These are phyloP conservation scores for Azemiops feae DNA, from an alignment of 2,113 vertebrate species.

Conservation along the genomic window DNA sequence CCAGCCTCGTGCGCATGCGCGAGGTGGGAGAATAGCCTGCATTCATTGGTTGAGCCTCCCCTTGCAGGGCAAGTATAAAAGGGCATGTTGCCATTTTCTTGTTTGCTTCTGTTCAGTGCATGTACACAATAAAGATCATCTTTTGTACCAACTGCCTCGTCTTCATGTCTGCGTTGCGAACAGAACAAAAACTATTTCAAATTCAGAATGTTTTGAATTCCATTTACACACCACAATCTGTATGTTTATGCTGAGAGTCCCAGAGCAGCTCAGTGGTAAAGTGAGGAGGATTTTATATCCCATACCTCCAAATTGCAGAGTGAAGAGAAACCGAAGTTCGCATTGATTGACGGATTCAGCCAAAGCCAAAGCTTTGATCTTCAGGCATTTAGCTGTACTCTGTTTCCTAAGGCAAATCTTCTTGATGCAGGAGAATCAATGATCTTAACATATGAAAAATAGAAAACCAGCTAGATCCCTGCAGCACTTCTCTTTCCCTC, in stretches of 20 bases:
- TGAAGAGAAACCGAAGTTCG: background rate
- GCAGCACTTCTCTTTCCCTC: conserved; percentile 45
- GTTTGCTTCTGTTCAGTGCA: no score
- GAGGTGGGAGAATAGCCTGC: no score
- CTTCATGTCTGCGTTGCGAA: no score
- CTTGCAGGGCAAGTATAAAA: no score
- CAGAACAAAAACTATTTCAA: no score
- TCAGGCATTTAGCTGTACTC: background rate
- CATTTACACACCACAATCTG: background rate
- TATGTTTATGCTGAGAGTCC: background rate
- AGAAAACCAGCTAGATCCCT: conserved; percentile 30
- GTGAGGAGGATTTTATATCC: background rate
- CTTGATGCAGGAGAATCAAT: conserved; percentile 33
- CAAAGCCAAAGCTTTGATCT: background rate
- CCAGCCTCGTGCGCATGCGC: no score
- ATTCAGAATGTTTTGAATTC: background rate
- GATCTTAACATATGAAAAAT: conserved; percentile 50
- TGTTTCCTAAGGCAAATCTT: background rate
- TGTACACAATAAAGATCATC: no score
- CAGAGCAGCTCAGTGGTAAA: background rate
- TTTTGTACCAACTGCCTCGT: no score
- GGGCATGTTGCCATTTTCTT: no score
- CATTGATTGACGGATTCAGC: background rate
- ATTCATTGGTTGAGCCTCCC: no score
- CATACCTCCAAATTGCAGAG: background rate